phyloP scores from a whole-genome alignment of 2,113 vertebrate genomes.

The Balaeniceps rex region DNA sequence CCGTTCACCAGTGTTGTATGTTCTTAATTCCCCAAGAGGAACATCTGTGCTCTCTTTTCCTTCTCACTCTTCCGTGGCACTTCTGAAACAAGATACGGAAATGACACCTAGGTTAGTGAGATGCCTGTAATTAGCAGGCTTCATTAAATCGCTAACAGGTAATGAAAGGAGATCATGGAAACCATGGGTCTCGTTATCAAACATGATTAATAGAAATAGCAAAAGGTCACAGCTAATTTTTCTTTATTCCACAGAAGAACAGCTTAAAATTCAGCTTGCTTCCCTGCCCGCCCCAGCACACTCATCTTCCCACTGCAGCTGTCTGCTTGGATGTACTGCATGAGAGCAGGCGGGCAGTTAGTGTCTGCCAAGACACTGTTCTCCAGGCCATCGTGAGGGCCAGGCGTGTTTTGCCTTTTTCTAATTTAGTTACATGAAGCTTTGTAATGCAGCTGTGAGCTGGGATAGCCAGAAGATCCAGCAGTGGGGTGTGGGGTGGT shows the following conservation, averaged over 20 bases:
- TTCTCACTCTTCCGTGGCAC: background rate
- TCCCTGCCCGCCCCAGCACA: background rate
- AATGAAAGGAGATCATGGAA: background rate
- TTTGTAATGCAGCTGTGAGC: background rate
- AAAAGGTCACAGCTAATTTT: background rate
- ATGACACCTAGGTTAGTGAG: background rate
- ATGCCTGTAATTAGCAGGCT: background rate
- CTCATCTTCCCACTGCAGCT: background rate
- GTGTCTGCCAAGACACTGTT: too few relatives aligned
- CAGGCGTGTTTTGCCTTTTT: background rate
- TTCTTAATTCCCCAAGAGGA: background rate
- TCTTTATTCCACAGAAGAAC: background rate
- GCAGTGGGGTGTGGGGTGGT: background rate
- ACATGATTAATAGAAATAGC: background rate
- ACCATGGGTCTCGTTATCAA: background rate
- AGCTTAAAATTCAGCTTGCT: background rate
- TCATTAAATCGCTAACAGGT: background rate
- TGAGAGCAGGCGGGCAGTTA: background rate
- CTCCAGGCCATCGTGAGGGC: background rate
- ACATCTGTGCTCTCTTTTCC: background rate
- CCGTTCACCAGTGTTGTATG: background rate
- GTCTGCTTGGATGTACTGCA: background rate
- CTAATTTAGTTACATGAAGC: background rate
- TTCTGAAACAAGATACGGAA: background rate
- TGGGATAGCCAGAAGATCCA: background rate